phyloP scores from a whole-genome alignment of 2,113 vertebrate species.

The Pelvicachromis taeniatus region DNA sequence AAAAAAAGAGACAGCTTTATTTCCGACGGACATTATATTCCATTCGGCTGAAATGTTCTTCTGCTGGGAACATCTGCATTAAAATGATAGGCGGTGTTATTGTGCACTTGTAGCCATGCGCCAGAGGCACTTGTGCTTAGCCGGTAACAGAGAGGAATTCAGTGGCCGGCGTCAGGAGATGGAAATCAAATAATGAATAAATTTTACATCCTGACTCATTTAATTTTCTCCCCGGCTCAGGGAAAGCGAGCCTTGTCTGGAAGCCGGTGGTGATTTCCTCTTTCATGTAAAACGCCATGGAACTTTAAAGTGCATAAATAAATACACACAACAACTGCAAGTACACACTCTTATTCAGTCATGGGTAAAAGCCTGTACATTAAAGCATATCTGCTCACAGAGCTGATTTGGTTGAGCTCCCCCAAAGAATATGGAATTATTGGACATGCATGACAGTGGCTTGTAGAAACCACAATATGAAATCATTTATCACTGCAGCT shows the following conservation, averaged over 20 bases:
- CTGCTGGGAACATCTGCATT: conserved; percentile 61
- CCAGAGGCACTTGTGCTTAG: conserved; percentile 12
- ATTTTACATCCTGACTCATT: conserved; percentile 54
- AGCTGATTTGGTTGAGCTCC: neutral
- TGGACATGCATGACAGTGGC: neutral
- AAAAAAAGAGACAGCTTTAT: neutral
- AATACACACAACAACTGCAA: neutral
- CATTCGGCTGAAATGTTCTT: neutral
- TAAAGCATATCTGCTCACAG: neutral
- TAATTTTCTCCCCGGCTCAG: conserved; percentile 35
- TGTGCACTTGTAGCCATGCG: conserved; percentile 51
- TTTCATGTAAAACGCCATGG: conserved; percentile 2
- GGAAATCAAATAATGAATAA: conserved; percentile 68
- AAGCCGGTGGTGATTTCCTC: conserved; percentile 1
- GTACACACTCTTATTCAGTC: neutral
- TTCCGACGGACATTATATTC: neutral
- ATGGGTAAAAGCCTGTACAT: neutral
- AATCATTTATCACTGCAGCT: neutral
- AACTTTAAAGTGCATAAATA: neutral
- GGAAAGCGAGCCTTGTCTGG: neutral
- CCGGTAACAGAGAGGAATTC: conserved; percentile 19
- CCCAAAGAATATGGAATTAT: neutral
- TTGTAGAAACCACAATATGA: neutral
- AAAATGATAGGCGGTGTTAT: conserved; percentile 65
- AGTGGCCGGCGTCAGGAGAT: conserved; percentile 30